phyloP scores from a whole-genome alignment of 2,797 vertebrate species.

The Chloroceryle amazona region DNA sequence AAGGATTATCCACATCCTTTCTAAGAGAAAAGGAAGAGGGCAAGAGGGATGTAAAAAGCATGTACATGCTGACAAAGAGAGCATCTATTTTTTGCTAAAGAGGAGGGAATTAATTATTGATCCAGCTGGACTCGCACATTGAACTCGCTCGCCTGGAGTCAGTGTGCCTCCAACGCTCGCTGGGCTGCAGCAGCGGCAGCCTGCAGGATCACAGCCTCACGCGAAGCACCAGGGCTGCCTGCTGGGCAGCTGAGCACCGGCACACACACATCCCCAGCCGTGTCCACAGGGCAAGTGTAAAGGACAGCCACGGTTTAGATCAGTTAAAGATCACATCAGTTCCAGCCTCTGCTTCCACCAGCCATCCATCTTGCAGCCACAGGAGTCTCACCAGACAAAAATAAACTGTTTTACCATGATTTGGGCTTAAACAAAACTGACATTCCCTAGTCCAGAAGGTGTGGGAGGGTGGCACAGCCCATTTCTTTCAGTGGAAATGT shows the following conservation, averaged over 20 bases:
- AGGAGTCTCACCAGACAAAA: not conserved
- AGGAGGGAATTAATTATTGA: slow-evolving; percentile 71
- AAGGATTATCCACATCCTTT: not conserved
- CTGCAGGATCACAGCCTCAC: not conserved
- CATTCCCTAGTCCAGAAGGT: not conserved
- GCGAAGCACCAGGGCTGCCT: not conserved
- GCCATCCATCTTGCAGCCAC: not conserved
- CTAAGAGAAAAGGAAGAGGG: not conserved
- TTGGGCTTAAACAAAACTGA: not conserved
- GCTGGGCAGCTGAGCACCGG: not conserved
- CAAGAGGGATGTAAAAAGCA: slow-evolving; percentile 9
- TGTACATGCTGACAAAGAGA: not conserved
- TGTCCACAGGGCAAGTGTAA: not conserved
- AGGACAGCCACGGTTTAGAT: not conserved
- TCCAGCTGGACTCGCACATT: not conserved
- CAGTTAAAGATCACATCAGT: not conserved
- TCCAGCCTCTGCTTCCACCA: not conserved
- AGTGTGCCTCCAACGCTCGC: rapidly evolving
- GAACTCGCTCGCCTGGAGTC: slow-evolving; percentile 21
- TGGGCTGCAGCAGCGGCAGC: not conserved
- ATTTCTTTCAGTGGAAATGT: not conserved
- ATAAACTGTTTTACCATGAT: not conserved
- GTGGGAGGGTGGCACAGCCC: not conserved
- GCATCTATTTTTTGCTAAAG: slow-evolving; percentile 41
- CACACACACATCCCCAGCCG: not conserved